Conservation (phyloP, 2,888 invertebrate species). For the Heliconius sara region DNA sequence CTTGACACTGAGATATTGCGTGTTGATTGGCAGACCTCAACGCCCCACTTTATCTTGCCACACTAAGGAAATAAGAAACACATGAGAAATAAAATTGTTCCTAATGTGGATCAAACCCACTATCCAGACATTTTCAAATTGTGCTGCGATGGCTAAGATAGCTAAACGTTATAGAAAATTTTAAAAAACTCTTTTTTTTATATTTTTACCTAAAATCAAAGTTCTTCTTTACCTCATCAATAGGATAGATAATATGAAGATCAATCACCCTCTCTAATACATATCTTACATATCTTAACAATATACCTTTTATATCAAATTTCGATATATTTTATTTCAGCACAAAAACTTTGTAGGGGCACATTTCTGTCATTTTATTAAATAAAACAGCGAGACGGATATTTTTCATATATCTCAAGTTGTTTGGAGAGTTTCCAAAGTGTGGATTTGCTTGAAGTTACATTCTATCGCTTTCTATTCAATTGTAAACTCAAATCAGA, state of each 20-base stretch:
- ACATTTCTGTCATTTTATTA: slow-evolving; percentile 19
- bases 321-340: slow-evolving; percentile 6
- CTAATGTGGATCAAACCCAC: too few species aligned
- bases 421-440: slow-evolving; percentile 32
- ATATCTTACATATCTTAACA: not conserved
- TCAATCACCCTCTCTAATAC: not conserved
- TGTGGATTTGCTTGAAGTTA: slow-evolving; percentile 29
- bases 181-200: too few species aligned
- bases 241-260: not conserved
- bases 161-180: too few species aligned
- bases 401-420: slow-evolving; percentile 32
- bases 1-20: too few species aligned
- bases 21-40: too few species aligned
- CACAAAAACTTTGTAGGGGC: not conserved
- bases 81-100: too few species aligned
- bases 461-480: slow-evolving; percentile 27
- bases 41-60: too few species aligned
- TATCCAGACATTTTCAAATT: too few species aligned
- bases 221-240: too few species aligned
- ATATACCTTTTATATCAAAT: not conserved
- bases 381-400: slow-evolving; percentile 27
- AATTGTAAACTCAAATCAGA: slow-evolving; percentile 24
- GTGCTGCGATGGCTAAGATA: too few species aligned
- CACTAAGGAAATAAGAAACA: too few species aligned
- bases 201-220: too few species aligned